Base-by-base conservation (phyloP, 2,888 invertebrate species). In the Drosophila limbata region DNA sequence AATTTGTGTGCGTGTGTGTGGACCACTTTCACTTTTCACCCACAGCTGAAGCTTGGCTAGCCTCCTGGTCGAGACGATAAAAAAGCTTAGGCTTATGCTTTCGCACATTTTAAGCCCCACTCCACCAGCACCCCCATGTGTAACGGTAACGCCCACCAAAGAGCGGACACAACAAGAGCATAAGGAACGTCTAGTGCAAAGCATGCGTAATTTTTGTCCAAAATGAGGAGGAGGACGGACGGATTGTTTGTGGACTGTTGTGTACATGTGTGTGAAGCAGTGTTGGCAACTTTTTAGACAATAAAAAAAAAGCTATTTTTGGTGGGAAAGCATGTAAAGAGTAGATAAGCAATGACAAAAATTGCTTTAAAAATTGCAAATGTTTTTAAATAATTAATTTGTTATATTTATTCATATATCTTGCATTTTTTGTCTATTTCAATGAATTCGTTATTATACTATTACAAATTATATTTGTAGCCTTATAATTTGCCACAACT, bases 31-130 rank as follows among this genome's bases (percentile, higher is more conserved):
- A 80, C 70, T 82, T 80, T 80, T 73, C 57, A 76, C 59, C 25
- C 66, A 61, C 39, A 53, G 40, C 66, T 44, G 44, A 48, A 53
- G 48, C 74, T 37, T 72, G 66, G 67, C 77, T 77, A 68, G 80
- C 66, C 81, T 84, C 80, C 79, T 85, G 84, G 80, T 73, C 85
- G 85, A 79, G 75, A 77, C 83, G 83, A 84, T 84, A 88, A 84
- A 86, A 85, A 84, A 88, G 88, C 88, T 85, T 83, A 85, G 81
- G 86, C 86, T 84, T 84, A 88, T 77, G 88, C 81, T 83, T 84
- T 85, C 79, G 79, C 88, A 84, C 88, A 83, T 77, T 84, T 83
- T 73, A 88, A 85, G 81, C 78, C 69, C 55, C 4, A 31, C 68
- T 52, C 62, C 42, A 35, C 51, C 25, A 17, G 8, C 42, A 44